A percentile compares a stretch with the other conserved stretches of the same genome.
These are phyloP conservation scores for Tenthredo mesomela DNA, from an alignment of 2,888 invertebrate species.

Conservation along the genomic window DNA sequence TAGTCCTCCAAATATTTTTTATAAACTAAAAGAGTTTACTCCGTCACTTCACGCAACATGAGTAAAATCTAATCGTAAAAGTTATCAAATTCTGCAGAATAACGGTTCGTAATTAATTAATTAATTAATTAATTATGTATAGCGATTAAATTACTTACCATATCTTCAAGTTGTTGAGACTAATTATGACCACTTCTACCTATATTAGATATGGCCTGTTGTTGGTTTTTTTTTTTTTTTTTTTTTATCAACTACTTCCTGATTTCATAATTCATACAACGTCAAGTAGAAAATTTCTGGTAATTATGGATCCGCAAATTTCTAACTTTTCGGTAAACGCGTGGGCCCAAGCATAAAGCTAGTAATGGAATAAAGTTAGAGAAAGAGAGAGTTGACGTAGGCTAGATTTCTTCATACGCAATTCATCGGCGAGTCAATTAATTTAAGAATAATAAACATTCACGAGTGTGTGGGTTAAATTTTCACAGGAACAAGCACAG, in stretches of 20 bases:
- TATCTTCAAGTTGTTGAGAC: slow-evolving; percentile 17
- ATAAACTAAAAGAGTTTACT: background rate
- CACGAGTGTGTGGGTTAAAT: background rate
- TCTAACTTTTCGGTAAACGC: background rate
- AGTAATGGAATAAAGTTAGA: background rate
- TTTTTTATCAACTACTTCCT: background rate
- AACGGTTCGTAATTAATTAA: background rate
- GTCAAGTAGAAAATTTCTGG: background rate
- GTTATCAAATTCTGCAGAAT: background rate
- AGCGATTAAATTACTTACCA: background rate
- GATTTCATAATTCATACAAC: background rate
- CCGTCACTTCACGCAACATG: background rate
- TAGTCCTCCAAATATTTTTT: background rate
- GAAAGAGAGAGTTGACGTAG: background rate
- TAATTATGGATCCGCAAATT: background rate
- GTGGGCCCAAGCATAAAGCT: background rate
- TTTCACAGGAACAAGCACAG: slow-evolving; percentile 88
- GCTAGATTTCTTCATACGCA: background rate
- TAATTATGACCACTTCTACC: background rate
- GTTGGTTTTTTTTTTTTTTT: too few species aligned
- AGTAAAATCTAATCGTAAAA: slow-evolving; percentile 9
- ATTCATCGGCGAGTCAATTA: background rate
- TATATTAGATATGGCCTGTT: background rate
- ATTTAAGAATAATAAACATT: background rate
- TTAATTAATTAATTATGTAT: background rate